A percentile compares a stretch with the other conserved stretches of the same genome.
Conservation (phyloP, 2,888 invertebrate species). For the Parnassius apollo region DNA sequence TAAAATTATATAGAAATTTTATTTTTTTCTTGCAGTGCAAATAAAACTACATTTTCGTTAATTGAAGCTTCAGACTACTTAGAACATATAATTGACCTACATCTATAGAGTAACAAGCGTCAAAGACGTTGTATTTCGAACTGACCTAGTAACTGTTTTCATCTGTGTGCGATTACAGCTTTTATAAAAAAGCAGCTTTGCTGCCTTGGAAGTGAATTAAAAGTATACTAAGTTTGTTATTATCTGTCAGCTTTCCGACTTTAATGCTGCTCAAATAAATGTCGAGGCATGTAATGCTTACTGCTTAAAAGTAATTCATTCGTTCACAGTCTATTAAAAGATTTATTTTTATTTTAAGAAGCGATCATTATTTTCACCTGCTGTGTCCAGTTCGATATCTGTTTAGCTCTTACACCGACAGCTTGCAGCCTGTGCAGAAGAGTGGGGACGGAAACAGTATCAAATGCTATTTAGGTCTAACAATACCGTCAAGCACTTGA, state of each 20-base stretch:
- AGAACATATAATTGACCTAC: slow-evolving; percentile 2
- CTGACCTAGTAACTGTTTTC: slow-evolving; percentile 19
- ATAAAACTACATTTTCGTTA: background rate
- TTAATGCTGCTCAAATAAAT: background rate
- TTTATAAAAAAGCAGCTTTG: too few species aligned
- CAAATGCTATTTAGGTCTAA: too few species aligned
- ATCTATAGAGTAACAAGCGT: background rate
- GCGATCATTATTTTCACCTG: too few species aligned
- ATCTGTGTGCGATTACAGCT: slow-evolving; percentile 9
- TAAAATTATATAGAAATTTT: too few species aligned
- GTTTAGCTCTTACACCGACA: too few species aligned
- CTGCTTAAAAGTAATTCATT: too few species aligned
- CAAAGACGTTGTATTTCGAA: slow-evolving; percentile 7
- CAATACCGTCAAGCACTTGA: too few species aligned
- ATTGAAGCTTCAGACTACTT: slow-evolving; percentile 5
- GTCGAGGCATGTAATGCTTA: background rate
- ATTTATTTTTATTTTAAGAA: too few species aligned
- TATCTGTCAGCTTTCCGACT: slow-evolving; percentile 3
- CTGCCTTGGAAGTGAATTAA: slow-evolving; percentile 19
- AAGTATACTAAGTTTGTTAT: slow-evolving; percentile 12
- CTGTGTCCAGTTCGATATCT: too few species aligned
- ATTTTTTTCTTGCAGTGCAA: background rate
- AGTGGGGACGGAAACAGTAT: too few species aligned
- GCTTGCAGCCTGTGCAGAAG: too few species aligned
- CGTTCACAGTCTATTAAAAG: too few species aligned